Evolutionary conservation across 2,888 invertebrate species (phyloP), one percentile per base, ranked within the genome.

Genomic region (Steinernema hermaphroditum): DNA sequence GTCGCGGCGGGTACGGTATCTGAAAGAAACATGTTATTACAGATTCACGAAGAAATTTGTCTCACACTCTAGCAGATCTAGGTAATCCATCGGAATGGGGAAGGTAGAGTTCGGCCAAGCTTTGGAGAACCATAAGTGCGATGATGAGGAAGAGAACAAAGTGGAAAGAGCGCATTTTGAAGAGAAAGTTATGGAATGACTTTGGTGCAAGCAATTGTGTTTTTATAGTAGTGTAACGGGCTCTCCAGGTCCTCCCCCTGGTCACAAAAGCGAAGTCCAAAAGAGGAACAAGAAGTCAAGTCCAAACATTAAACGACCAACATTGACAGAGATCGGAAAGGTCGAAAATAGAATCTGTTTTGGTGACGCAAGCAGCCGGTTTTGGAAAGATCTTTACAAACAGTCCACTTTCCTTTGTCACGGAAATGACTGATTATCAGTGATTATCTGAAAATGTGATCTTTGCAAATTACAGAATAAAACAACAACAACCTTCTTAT

Each of bases 91-190:
- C 43, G 46, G 46, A 46, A 6, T 46, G 9, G 9, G 22, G 24
- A 12, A 22, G 50, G 50, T 22, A 50, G 19, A 50, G 16, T 27
- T 62, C 27, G 16, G 62, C 62, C 32, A 32, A 62, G 16, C 32
- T n/a, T 54, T 54, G 4, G 19, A 54, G 54, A 14, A 54, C 22
- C 24, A 54, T 27, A 12, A 54, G 14, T 12, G 16, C 62, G 8
- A 27, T 32, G 16, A 62, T 16, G 62, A 62, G 29, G 62, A 62
- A 32, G 32, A 62, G 62, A 32, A 27, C 32, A 12, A 62, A 32
- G 62, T 16, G 2, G 32, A 62, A 6, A 14, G 32, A 32, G 14
- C 62, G 62, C 62, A 32, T 32, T 12, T 16, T 46, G 4, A 46
- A 41, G 43, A 41, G 43, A 12, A 8, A 16, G 16, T 12, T 46